These are phyloP conservation scores for Drosophila miranda DNA, from an alignment of 1,140 invertebrate genomes.

Conservation along the genomic window DNA sequence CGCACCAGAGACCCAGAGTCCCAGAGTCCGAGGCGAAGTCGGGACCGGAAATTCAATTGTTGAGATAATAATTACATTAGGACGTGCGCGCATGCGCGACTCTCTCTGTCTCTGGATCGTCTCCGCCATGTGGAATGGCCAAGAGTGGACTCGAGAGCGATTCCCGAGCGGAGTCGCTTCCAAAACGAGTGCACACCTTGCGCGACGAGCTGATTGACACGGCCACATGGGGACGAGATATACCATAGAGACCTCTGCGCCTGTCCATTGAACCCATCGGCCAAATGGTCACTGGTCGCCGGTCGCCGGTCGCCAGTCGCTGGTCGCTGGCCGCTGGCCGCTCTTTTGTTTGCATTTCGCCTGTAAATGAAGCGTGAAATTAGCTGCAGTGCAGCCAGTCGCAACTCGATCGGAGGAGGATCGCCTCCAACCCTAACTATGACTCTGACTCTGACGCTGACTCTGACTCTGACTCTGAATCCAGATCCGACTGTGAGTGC, in stretches of 20 bases:
- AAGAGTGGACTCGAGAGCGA: slow-evolving; percentile 18
- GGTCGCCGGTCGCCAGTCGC: slow-evolving; percentile 26
- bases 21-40: slow-evolving; percentile 27
- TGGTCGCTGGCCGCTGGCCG: slow-evolving; percentile 11
- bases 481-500: too few relatives aligned
- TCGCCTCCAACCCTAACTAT: slow-evolving; percentile 6
- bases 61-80: slow-evolving; percentile 82
- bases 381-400: slow-evolving; percentile 69
- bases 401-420: slow-evolving; percentile 32
- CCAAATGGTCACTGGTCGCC: slow-evolving; percentile 58
- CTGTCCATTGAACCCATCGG: slow-evolving; percentile 70
- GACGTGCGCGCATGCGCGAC: slow-evolving; percentile 80
- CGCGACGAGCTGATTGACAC: slow-evolving; percentile 79
- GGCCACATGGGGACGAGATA: slow-evolving; percentile 70
- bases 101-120: slow-evolving; percentile 29
- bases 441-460: slow-evolving; percentile 10
- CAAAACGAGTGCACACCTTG: slow-evolving; percentile 70
- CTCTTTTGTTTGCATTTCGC: slow-evolving; percentile 78
- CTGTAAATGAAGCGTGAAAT: slow-evolving; percentile 81
- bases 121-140: slow-evolving; percentile 43
- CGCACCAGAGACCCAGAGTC: slow-evolving; percentile 9
- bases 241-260: slow-evolving; percentile 18
- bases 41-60: slow-evolving; percentile 82
- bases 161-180: slow-evolving; percentile 19
- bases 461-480: not conserved